phyloP scores from a whole-genome alignment of 2,113 vertebrate species.

The Rissa tridactyla region DNA sequence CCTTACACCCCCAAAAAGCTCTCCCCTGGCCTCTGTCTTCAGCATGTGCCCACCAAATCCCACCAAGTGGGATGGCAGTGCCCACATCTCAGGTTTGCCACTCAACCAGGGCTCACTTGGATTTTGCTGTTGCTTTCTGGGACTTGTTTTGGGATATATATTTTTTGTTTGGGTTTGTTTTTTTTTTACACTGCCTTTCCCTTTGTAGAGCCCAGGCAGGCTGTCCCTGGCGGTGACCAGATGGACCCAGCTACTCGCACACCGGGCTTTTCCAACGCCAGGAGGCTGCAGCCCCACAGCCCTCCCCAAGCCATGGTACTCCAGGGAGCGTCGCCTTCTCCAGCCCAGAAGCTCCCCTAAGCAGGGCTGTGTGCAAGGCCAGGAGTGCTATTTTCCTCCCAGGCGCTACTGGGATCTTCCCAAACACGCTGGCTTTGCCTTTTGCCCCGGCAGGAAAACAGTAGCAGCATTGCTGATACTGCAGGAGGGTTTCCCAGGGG shows the following conservation, averaged over 20 bases:
- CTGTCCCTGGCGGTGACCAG: neutral
- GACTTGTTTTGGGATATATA: neutral
- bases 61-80: neutral
- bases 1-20: neutral
- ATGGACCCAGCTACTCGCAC: neutral
- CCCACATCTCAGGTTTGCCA: neutral
- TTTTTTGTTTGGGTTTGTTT: neutral
- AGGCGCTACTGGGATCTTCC: neutral
- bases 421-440: neutral
- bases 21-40: neutral
- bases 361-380: rapidly evolving
- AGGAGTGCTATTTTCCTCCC: rapidly evolving
- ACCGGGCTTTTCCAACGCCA: rapidly evolving
- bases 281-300: neutral
- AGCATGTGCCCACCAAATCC: rapidly evolving
- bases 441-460: neutral
- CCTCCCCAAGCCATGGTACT: rapidly evolving
- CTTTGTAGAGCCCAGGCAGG: neutral
- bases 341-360: neutral
- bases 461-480: neutral
- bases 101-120: neutral
- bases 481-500: neutral
- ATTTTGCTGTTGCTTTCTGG: neutral
- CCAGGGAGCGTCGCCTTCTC: rapidly evolving
- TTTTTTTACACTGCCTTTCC: neutral